Base-by-base conservation (phyloP, 2,113 vertebrate genomes). In the Petrocephalus zakoni region DNA sequence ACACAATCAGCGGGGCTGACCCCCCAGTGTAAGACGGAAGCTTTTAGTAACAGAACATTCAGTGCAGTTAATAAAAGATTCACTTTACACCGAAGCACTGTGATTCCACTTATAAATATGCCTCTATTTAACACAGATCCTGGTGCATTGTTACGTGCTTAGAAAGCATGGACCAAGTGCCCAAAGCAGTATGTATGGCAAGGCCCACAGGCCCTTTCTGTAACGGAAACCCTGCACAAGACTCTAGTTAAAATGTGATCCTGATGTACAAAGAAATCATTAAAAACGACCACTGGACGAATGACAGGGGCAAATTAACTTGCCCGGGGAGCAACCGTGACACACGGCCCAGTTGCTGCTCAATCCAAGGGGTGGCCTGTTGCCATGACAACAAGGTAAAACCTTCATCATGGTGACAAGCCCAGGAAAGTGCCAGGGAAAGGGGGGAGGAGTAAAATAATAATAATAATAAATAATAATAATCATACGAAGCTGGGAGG, bases 271-370 rank as follows among this genome's bases (percentile, higher is more conserved):
- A 3, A n/a, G 84, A 53, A 52, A 53, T 85, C 22, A 55, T 51
- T 85, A 55, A 85, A 85, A 53, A 34, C 21, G 37, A 85, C 51
- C 49, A 78, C 34, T 19, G 34, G 72, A 78, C 29, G 15, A 29
- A 42, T 78, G 52, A 86, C 84, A 11, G 81, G 84, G 81, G 37
- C 81, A 83, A 83, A 83, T 83, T 53, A 86, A 86, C 25, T 86
- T 56, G 49, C 52, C 84, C 15, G n/a, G 49, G 51, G 29, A 86
- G 51, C 52, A 0, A n/a, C 82, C n/a, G 82, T 49, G 49, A 25
- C 46, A 49, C 46, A 85, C 49, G 3, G 22, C n/a, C n/a, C 81
- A 49, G 42, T 49, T 49, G 46, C 81, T 49, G 42, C 42, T 83
- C 81, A 83, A 83, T 21, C 81, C 81, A 83, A 47, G 81, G 46